Evolutionary conservation across 2,888 invertebrate genomes (phyloP).

Genomic region (Acleris cristana): DNA sequence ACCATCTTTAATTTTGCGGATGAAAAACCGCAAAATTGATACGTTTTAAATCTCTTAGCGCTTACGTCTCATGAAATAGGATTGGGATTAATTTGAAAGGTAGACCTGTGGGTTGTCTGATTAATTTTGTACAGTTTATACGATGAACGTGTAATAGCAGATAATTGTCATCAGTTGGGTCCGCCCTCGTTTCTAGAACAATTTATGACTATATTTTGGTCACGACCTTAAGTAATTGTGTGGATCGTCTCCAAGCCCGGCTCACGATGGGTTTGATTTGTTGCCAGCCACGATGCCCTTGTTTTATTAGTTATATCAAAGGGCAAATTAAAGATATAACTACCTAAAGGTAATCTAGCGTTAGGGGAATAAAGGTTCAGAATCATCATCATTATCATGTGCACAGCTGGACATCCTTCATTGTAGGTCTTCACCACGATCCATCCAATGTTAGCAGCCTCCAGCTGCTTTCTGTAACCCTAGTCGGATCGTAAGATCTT

Average conservation of each 20-base stretch:
- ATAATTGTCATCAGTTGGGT: conserved; percentile 71
- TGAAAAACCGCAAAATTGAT: conserved; percentile 36
- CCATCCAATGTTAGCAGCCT: too few species aligned
- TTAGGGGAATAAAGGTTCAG: too few species aligned
- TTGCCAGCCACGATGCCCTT: conserved; percentile 47
- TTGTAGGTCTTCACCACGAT: too few species aligned
- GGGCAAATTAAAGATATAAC: conserved; percentile 32
- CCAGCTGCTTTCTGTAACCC: too few species aligned
- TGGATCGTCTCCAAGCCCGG: conserved; percentile 53
- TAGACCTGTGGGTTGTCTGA: background rate
- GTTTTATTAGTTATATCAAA: conserved; percentile 34
- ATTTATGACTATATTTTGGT: conserved; percentile 73
- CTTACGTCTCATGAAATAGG: conserved; percentile 13
- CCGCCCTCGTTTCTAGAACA: conserved; percentile 60
- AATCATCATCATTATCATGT: too few species aligned
- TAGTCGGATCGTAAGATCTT: too few species aligned
- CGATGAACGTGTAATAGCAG: conserved; percentile 63
- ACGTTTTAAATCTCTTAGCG: background rate
- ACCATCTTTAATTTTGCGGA: conserved; percentile 41
- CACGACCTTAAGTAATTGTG: conserved; percentile 72
- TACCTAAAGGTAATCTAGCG: background rate
- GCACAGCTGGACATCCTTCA: too few species aligned
- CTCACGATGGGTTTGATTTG: conserved; percentile 49
- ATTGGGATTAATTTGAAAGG: background rate
- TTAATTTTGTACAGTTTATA: conserved; percentile 42